phyloP scores from a whole-genome alignment of 2,113 vertebrate genomes.

The Upupa epops region DNA sequence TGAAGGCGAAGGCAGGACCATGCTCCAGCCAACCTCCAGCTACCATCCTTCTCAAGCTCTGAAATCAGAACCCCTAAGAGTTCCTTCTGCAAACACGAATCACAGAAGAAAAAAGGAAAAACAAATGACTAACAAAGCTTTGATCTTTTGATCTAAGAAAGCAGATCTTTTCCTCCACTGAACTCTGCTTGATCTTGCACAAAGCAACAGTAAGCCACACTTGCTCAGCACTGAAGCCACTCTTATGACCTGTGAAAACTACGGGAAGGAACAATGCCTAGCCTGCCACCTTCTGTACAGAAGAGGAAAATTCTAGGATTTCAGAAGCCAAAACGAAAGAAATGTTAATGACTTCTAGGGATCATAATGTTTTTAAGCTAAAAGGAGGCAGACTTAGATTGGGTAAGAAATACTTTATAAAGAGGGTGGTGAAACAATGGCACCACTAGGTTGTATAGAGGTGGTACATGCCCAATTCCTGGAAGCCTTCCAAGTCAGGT shows the following conservation, averaged over 20 bases:
- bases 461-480: too few species aligned
- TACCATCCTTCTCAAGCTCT: neutral
- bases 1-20: neutral
- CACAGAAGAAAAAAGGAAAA: neutral
- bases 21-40: neutral
- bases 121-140: neutral
- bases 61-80: neutral
- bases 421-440: too few species aligned
- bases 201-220: neutral
- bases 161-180: neutral
- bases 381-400: too few species aligned
- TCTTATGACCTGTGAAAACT: neutral
- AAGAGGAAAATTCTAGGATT: neutral
- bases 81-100: neutral
- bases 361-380: neutral
- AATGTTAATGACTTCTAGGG: neutral
- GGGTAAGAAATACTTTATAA: too few species aligned
- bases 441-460: too few species aligned
- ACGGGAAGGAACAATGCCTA: rapidly evolving
- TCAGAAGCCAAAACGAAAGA: neutral
- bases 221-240: neutral
- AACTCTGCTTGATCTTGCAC: neutral
- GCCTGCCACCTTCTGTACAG: neutral
- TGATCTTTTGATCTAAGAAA: neutral
- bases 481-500: too few species aligned